Evolutionary conservation across 2,113 vertebrate genomes (phyloP).

Genomic region (Pterocles gutturalis): DNA sequence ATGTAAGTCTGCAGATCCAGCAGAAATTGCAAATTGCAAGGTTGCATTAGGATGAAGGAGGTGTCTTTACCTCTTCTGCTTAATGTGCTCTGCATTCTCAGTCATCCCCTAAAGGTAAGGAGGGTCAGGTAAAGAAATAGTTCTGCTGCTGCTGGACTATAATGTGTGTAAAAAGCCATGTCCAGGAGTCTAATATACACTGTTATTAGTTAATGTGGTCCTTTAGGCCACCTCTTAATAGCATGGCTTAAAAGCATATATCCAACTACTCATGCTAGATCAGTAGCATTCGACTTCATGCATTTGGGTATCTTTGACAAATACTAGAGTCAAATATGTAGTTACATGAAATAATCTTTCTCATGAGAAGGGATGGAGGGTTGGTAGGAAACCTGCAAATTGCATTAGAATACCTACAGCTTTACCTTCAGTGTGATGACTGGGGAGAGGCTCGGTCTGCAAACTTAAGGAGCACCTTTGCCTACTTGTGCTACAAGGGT

Average conservation of each 20-base stretch:
- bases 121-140: neutral
- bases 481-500: neutral
- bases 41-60: neutral
- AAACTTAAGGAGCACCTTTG: neutral
- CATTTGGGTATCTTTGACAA: neutral
- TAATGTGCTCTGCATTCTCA: neutral
- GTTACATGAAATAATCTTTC: neutral
- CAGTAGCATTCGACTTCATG: neutral
- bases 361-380: neutral
- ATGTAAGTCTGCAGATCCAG: slow-evolving; percentile 10
- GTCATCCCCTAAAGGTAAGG: neutral
- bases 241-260: neutral
- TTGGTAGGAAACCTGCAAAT: neutral
- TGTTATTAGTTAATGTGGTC: neutral
- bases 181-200: neutral
- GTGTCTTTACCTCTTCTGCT: neutral
- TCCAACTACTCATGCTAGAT: neutral
- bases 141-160: neutral
- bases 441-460: neutral
- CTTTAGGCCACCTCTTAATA: neutral
- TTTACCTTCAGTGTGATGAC: neutral
- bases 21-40: neutral
- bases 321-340: neutral
- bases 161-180: neutral
- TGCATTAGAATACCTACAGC: neutral